A percentile compares a stretch with the other conserved stretches of the same genome.
Conservation (phyloP, 2,113 vertebrate species). For the Sapajus apella region DNA sequence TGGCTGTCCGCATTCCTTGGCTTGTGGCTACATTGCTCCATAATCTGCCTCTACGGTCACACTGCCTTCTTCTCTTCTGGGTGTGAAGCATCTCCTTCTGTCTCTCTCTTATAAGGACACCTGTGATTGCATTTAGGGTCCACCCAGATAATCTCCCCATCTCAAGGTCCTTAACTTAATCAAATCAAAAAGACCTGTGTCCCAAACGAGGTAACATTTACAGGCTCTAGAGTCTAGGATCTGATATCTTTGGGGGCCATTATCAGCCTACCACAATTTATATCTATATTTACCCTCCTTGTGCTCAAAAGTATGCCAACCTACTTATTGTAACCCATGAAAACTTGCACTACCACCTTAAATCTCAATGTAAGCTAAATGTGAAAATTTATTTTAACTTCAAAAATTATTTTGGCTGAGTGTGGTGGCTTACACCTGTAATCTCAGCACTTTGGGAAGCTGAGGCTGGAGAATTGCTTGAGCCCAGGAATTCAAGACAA, state of each 20-base stretch:
- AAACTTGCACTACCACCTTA: not conserved
- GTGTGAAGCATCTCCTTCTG: not conserved
- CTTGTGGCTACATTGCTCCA: not conserved
- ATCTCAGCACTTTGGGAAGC: too few species aligned
- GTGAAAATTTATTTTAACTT: not conserved
- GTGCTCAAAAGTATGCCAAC: constrained; percentile 2
- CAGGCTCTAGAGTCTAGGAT: not conserved
- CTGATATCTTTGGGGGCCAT: not conserved
- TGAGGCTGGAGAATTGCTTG: too few species aligned
- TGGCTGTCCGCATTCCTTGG: not conserved
- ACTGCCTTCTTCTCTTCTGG: not conserved
- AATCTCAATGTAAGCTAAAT: not conserved
- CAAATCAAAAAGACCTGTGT: not conserved
- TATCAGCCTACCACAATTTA: not conserved
- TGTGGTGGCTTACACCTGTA: too few species aligned
- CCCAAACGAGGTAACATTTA: not conserved
- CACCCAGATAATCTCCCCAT: not conserved
- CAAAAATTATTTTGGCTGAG: not conserved
- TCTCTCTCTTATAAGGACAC: not conserved
- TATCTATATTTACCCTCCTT: not conserved
- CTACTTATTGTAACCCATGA: not conserved
- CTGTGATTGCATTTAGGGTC: not conserved
- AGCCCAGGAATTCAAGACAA: too few species aligned
- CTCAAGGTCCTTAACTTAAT: not conserved
- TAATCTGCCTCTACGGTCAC: not conserved